A percentile compares a stretch with the other conserved stretches of the same genome.
Evolutionary conservation across 2,888 invertebrate genomes (phyloP).

Genomic region (Hemicrepidius hirtus): DNA sequence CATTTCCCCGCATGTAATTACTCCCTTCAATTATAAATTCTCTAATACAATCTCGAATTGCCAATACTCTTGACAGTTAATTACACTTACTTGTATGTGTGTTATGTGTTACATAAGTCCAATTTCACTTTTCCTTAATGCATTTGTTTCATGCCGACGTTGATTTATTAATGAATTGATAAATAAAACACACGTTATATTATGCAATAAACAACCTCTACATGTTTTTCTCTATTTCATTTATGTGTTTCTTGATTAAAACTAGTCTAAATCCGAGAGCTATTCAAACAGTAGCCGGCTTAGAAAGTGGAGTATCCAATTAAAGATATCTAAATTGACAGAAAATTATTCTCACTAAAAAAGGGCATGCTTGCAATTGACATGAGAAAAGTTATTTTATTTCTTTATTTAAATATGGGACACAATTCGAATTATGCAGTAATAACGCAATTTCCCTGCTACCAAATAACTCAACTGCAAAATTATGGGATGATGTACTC

Average conservation of each 20-base stretch:
- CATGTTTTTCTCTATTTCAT: slow-evolving; percentile 10
- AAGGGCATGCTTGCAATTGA: slow-evolving; percentile 5
- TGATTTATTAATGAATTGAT: slow-evolving; percentile 49
- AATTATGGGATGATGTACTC: slow-evolving; percentile 33
- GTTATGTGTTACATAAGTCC: slow-evolving; percentile 33
- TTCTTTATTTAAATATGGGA: not conserved
- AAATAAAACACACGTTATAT: slow-evolving; percentile 32
- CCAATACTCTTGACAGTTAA: slow-evolving; percentile 40
- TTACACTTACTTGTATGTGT: slow-evolving; percentile 38
- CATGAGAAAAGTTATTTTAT: not conserved
- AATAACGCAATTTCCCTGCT: not conserved
- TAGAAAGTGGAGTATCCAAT: slow-evolving; percentile 31
- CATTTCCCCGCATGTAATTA: slow-evolving; percentile 20
- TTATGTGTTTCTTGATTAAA: slow-evolving; percentile 13
- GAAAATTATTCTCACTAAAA: slow-evolving; percentile 13
- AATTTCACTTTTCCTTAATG: slow-evolving; percentile 48
- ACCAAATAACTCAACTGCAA: slow-evolving; percentile 13
- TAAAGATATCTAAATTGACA: slow-evolving; percentile 22
- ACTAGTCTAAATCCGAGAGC: slow-evolving; percentile 17
- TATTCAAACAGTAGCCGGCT: slow-evolving; percentile 2
- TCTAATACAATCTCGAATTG: slow-evolving; percentile 43
- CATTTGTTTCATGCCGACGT: slow-evolving; percentile 44
- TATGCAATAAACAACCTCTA: slow-evolving; percentile 19
- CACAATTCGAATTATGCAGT: not conserved
- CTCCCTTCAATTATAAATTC: slow-evolving; percentile 39